A percentile compares a stretch with the other conserved stretches of the same genome.
These are phyloP conservation scores for Lumbricus terrestris DNA, from an alignment of 2,888 invertebrate species.

Conservation along the genomic window DNA sequence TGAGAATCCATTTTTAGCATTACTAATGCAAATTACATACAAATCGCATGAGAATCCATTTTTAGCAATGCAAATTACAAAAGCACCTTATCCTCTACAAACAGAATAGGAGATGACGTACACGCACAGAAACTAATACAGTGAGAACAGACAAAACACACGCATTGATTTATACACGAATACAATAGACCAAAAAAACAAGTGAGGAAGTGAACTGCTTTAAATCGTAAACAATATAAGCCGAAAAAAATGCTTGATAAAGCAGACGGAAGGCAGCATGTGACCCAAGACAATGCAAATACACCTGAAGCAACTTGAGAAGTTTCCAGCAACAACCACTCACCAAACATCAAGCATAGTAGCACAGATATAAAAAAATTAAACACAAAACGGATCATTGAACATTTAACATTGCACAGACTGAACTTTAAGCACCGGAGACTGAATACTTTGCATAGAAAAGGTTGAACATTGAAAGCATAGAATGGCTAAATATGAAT, in stretches of 20 bases:
- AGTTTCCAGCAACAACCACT: neutral
- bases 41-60: neutral
- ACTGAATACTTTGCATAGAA: neutral
- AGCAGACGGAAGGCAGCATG: neutral
- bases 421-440: neutral
- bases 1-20: neutral
- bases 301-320: neutral
- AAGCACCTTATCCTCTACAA: neutral
- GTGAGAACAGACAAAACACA: neutral
- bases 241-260: neutral
- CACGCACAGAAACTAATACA: neutral
- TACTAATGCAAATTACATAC: neutral
- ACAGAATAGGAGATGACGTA: too few species aligned
- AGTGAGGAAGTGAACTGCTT: neutral
- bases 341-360: neutral
- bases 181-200: neutral
- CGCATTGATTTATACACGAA: neutral
- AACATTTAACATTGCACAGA: neutral
- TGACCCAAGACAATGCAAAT: neutral
- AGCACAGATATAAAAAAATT: too few species aligned
- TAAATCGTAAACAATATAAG: neutral
- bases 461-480: neutral
- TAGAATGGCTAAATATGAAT: neutral
- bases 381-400: too few species aligned
- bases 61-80: neutral